These are phyloP conservation scores for Gymnothorax javanicus DNA, from an alignment of 2,797 vertebrate species.

Conservation along the genomic window DNA sequence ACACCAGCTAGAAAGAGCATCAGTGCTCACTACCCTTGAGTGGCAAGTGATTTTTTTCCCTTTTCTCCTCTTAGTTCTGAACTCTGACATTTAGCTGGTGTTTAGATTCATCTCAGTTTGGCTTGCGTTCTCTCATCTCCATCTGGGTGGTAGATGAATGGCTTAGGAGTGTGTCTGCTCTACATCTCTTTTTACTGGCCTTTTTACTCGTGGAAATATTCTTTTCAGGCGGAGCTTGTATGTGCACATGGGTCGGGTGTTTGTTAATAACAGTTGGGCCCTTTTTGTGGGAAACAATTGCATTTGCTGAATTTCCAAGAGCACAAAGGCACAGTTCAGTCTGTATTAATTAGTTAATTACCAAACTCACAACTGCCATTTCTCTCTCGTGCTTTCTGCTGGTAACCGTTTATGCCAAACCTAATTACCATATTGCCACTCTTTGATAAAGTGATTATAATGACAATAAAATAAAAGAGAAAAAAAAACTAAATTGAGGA, in stretches of 20 bases:
- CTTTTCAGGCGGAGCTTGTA: neutral
- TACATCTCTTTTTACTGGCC: slow-evolving; percentile 42
- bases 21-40: neutral
- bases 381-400: slow-evolving; percentile 30
- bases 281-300: slow-evolving; percentile 7
- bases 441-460: neutral
- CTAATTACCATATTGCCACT: neutral
- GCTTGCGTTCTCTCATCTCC: neutral
- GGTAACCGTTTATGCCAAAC: neutral
- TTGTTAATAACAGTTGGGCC: slow-evolving; percentile 51
- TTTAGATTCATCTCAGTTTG: neutral
- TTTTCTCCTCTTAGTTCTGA: neutral
- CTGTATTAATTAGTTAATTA: slow-evolving; percentile 63
- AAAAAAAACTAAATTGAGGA: no score
- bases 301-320: neutral
- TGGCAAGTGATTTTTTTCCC: neutral
- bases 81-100: neutral
- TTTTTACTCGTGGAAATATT: slow-evolving; percentile 38
- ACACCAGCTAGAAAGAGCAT: neutral
- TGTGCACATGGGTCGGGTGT: slow-evolving; percentile 46
- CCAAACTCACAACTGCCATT: slow-evolving; percentile 50
- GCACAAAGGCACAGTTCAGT: neutral
- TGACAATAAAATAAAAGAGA: no score
- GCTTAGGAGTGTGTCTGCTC: neutral
- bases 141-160: neutral